phyloP scores from a whole-genome alignment of 2,797 vertebrate species.

The Champsocephalus gunnari region DNA sequence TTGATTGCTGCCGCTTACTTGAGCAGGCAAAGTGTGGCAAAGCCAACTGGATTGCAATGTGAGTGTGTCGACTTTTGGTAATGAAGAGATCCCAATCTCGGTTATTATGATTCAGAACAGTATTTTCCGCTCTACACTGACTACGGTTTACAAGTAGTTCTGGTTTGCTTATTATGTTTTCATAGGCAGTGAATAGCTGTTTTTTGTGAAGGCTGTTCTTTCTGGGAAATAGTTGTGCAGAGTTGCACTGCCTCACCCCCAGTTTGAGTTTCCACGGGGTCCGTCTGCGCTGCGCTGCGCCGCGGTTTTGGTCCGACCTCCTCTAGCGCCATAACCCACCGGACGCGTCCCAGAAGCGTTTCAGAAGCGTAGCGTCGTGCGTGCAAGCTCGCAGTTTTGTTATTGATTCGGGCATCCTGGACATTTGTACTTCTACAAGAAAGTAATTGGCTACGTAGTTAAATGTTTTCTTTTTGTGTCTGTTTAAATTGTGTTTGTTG shows the following conservation, averaged over 20 bases:
- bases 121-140: slow-evolving; percentile 23
- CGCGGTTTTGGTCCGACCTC: too few relatives aligned
- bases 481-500: too few relatives aligned
- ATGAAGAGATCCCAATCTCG: slow-evolving; percentile 55
- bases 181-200: slow-evolving; percentile 27
- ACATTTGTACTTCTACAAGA: too few relatives aligned
- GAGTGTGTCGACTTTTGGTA: slow-evolving; percentile 46
- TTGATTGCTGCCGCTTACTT: slow-evolving; percentile 67
- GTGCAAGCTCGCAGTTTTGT: too few relatives aligned
- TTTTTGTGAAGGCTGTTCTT: slow-evolving; percentile 13
- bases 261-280: too few relatives aligned
- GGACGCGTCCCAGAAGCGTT: too few relatives aligned
- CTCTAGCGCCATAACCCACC: too few relatives aligned
- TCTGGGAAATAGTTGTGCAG: slow-evolving; percentile 19
- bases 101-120: slow-evolving; percentile 43
- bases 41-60: slow-evolving; percentile 23
- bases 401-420: too few relatives aligned
- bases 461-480: too few relatives aligned
- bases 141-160: slow-evolving; percentile 30
- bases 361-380: too few relatives aligned
- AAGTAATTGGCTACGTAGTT: too few relatives aligned
- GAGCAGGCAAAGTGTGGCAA: slow-evolving; percentile 55
- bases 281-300: too few relatives aligned
- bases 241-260: slow-evolving; percentile 3
- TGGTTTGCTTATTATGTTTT: slow-evolving; percentile 47